Conservation (phyloP, 92 coral and sea anemone species). For the Phymanthus crucifer region DNA sequence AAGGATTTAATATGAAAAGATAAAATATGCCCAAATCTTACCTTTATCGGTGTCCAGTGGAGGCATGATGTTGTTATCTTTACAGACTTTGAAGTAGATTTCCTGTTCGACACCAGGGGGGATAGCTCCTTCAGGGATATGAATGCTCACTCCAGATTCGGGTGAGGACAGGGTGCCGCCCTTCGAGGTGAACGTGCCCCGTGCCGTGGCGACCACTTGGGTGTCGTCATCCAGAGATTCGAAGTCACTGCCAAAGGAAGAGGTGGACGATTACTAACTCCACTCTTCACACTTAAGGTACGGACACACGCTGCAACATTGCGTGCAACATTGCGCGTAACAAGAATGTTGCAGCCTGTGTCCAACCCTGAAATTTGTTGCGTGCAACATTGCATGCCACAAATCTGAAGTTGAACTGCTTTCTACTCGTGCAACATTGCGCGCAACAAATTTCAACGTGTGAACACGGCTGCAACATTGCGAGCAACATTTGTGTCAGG, state of each 20-base stretch:
- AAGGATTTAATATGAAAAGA: too few relatives aligned
- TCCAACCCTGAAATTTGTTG: too few relatives aligned
- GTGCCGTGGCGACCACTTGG: conserved; percentile 98
- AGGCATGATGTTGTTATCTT: conserved; percentile 93
- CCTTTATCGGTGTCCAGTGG: conserved; percentile 97
- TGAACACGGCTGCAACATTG: too few relatives aligned
- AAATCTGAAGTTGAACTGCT: too few relatives aligned
- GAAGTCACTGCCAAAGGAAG: conserved; percentile 78
- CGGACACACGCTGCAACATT: too few relatives aligned
- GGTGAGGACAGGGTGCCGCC: conserved; percentile 94
- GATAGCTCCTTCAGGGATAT: conserved; percentile 95
- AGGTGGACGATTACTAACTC: too few relatives aligned
- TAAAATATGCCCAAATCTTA: conserved; percentile 7
- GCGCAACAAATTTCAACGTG: too few relatives aligned
- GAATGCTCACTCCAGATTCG: conserved; percentile 97
- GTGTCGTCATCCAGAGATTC: conserved; percentile 94
- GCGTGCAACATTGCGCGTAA: conserved; percentile 13
- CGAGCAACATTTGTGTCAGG: too few relatives aligned
- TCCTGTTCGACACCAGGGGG: conserved; percentile 89
- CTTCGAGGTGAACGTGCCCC: conserved; percentile 88
- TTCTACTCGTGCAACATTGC: too few relatives aligned
- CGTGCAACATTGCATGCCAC: too few relatives aligned
- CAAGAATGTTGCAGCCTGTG: too few relatives aligned
- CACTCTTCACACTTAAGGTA: too few relatives aligned
- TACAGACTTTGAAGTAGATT: conserved; percentile 98